Base-by-base conservation (phyloP, 1,140 invertebrate species). In the Agrilus planipennis region DNA sequence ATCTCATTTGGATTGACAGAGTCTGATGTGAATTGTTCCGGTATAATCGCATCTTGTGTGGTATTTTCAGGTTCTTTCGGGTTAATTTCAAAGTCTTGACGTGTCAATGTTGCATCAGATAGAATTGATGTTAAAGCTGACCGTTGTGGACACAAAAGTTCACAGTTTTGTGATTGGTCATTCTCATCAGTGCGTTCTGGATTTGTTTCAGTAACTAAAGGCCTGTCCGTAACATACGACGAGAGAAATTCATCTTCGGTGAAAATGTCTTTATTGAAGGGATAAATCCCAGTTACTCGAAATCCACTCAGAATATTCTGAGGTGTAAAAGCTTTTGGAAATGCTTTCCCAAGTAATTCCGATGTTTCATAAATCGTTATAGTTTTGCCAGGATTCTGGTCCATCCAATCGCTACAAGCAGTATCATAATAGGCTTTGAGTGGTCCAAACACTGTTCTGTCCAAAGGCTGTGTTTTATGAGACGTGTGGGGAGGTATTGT, bases 391-490 rank as follows among this genome's bases (percentile, higher is more conserved):
- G 18, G 29, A 41, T 41, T 27, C 15, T 20, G 27, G 14, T 32
- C 7, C 28, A 41, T 18, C n/a, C 10, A 41, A 32, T 17, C 5
- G 5, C 19, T 18, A 34, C 32, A 34, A 7, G 5, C 32, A 6
- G 16, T 3, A 20, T 7, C n/a, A 14, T 14, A 40, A 19, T 25
- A 40, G n/a, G 30, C 35, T 32, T 41, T 41, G 25, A 41, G 35
- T 5, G 21, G 36, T 15, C 22, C 40, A 34, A 17, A 41, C 1
- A 27, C 19, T 3, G 31, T 23, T 35, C 17, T 22, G 9, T 41
- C 62, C 4, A 65, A 46, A 7, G 59, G 62, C 38, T 64, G 60
- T 11, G 63, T 44, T 36, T 55, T 58, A 29, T 62, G 58, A 22
- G 41, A 52, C 7, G 46, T 54, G 38, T 61, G 58, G 10, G 60